These are phyloP conservation scores for Pterophyllum scalare DNA, from an alignment of 2,113 vertebrate species.

Conservation along the genomic window DNA sequence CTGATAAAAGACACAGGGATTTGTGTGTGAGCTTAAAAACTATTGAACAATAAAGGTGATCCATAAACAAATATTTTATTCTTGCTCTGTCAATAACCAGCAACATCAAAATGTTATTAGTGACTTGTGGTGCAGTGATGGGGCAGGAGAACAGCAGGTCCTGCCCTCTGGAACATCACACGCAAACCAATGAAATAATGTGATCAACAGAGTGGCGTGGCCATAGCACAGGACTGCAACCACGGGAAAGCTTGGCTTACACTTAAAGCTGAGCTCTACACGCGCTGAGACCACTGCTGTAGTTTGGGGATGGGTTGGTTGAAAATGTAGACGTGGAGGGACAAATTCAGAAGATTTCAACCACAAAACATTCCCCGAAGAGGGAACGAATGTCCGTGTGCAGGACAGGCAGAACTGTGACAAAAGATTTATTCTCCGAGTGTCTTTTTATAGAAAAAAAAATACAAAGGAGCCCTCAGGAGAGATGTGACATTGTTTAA, in stretches of 20 bases:
- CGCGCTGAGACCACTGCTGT: not conserved
- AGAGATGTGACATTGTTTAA: not conserved
- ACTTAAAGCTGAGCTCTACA: not conserved
- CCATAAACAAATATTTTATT: not conserved
- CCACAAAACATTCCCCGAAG: not conserved
- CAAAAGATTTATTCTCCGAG: slow-evolving; percentile 13
- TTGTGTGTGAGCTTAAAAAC: not conserved
- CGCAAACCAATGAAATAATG: slow-evolving; percentile 11
- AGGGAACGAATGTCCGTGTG: not conserved
- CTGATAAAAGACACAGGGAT: slow-evolving; percentile 34
- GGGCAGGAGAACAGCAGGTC: slow-evolving; percentile 6
- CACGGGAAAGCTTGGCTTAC: too few relatives aligned
- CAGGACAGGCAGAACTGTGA: not conserved
- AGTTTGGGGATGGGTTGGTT: not conserved
- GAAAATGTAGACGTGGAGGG: not conserved
- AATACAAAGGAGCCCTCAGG: not conserved
- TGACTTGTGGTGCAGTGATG: not conserved
- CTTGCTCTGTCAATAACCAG: not conserved
- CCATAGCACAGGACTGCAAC: too few relatives aligned
- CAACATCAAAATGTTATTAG: slow-evolving; percentile 14
- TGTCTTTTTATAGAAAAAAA: slow-evolving; percentile 10
- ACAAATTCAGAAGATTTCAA: not conserved
- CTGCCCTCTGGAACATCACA: slow-evolving; percentile 25
- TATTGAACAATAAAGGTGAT: not conserved
- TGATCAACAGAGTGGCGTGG: slow-evolving; percentile 10